These are phyloP conservation scores for Hemibagrus guttatus DNA, from an alignment of 2,797 vertebrate species.

Conservation along the genomic window DNA sequence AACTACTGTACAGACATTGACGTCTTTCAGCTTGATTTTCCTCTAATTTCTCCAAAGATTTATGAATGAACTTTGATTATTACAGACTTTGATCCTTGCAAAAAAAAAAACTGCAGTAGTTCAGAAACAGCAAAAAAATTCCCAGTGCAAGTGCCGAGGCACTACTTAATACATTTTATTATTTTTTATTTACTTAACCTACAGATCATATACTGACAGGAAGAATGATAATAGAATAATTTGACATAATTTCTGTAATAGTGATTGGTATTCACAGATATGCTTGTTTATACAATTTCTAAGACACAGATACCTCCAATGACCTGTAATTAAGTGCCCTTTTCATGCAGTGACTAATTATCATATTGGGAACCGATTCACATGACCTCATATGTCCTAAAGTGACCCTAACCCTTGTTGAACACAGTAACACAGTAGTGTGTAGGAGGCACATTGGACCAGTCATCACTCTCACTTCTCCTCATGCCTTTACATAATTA, in stretches of 20 bases:
- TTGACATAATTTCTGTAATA: background rate
- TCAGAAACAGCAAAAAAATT: background rate
- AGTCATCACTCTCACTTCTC: conserved; percentile 20
- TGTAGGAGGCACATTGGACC: background rate
- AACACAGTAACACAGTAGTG: background rate
- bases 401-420: conserved; percentile 18
- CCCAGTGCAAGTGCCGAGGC: background rate
- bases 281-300: background rate
- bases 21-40: conserved; percentile 4
- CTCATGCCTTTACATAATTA: background rate
- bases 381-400: conserved; percentile 13
- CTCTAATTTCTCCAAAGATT: background rate
- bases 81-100: background rate
- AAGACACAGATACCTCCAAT: background rate
- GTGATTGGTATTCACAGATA: background rate
- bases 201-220: background rate
- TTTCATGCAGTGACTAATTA: conserved; percentile 13
- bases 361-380: background rate
- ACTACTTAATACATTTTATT: background rate
- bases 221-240: background rate
- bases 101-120: background rate
- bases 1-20: conserved; percentile 8
- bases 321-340: background rate
- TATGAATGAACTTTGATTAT: background rate
- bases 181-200: background rate